Evolutionary conservation across 2,888 invertebrate species (phyloP), one percentile per base, ranked within the genome.

Genomic region (Parnassius mnemosyne): DNA sequence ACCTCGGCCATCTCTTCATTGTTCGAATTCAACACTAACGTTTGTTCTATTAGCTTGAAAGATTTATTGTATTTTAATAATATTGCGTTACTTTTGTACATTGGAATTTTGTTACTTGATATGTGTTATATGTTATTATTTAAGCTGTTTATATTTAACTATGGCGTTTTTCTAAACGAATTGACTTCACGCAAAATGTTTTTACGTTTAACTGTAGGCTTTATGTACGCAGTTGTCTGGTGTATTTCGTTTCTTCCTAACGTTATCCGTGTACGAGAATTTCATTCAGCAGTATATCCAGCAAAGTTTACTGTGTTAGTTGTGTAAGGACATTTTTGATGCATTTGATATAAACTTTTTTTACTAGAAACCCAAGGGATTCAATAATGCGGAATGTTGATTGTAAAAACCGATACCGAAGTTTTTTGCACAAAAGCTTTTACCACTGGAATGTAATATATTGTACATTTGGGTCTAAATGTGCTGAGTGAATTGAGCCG

Each of bases 331-430:
- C 85, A 90, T 91, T 91, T 91, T 91, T 89, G 89, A 91, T 88
- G 91, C 91, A 91, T 91, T 91, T 91, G 91, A 89, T 88, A 89
- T 87, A 83, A 89, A 91, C 90, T 89, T 90, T 91, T 91, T 91
- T 91, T 91, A 90, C 90, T 91, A 90, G 89, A 81, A 85, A 89
- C 84, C 88, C 85, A 49, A 13, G n/a, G 49, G 12, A 49, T 49
- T 13, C 13, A 79, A 82, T 84, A 83, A 85, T 81, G 83, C 81
- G 82, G 79, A 76, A 84, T 80, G 85, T 86, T 86, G 84, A 83
- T 79, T 89, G 87, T 88, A 85, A 85, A 85, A 88, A 85, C 83
- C 80, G 85, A 84, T 79, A 81, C 86, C 79, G 80, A 86, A 78
- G 87, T 87, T 88, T 85, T 84, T 84, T 84, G 89, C 89, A 89